phyloP scores from a whole-genome alignment of 1,140 invertebrate genomes.

The Drosophila ambigua region DNA sequence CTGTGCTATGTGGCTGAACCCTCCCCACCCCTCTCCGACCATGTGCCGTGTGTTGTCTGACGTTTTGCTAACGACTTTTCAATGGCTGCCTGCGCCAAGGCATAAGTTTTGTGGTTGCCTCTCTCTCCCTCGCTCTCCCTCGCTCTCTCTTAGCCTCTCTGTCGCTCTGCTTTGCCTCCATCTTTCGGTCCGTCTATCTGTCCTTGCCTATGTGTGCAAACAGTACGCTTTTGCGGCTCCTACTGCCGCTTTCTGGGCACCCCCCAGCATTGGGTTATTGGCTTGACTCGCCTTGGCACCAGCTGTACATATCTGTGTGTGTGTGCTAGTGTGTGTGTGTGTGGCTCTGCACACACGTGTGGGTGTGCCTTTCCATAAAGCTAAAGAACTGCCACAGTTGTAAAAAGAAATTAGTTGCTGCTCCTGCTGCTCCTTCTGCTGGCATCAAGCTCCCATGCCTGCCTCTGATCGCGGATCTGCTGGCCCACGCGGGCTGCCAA shows the following conservation, averaged over 20 bases:
- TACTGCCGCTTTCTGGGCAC: constrained; percentile 1
- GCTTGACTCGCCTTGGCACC: constrained; percentile 57
- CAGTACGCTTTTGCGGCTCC: constrained; percentile 44
- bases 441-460: constrained; percentile 1
- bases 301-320: constrained; percentile 62
- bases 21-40: constrained; percentile 20
- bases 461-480: constrained; percentile 3
- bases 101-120: constrained; percentile 69
- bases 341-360: constrained; percentile 54
- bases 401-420: constrained; percentile 77
- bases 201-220: constrained; percentile 31
- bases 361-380: constrained; percentile 59
- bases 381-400: constrained; percentile 72
- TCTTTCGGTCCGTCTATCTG: too few relatives aligned
- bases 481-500: constrained; percentile 1
- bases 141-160: too few relatives aligned
- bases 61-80: constrained; percentile 81
- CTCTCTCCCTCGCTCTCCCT: background rate
- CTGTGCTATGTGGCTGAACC: background rate
- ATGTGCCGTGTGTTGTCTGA: constrained; percentile 66
- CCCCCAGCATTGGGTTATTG: constrained; percentile 54
- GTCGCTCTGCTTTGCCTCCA: too few relatives aligned
- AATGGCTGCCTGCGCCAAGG: constrained; percentile 64
- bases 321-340: constrained; percentile 6
- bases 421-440: background rate